Percentiles rank a stretch among this genome's conserved stretches.
Conservation (phyloP, 1,140 invertebrate species). For the Lucilia sericata region DNA sequence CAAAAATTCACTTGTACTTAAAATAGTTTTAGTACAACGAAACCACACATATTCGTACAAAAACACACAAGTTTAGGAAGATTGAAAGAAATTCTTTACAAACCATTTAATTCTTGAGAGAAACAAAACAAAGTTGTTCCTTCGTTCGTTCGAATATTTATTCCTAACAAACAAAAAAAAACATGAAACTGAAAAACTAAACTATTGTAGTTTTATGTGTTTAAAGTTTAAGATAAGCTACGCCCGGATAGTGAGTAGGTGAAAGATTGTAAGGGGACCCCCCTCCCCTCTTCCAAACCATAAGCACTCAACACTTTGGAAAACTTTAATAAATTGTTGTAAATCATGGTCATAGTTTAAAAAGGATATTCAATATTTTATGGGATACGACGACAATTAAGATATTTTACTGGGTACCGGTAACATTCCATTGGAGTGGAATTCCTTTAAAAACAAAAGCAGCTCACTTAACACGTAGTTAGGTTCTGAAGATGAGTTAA, state of each 20-base stretch:
- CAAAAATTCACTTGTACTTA: constrained; percentile 6
- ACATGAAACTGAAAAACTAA: background rate
- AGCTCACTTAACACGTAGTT: too few relatives aligned
- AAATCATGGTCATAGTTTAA: too few relatives aligned
- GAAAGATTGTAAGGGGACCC: too few relatives aligned
- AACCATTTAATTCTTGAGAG: constrained; percentile 14
- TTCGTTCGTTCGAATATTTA: too few relatives aligned
- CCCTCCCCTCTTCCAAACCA: background rate
- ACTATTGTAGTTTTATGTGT: too few relatives aligned
- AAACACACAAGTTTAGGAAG: background rate
- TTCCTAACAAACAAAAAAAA: background rate
- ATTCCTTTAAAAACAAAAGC: too few relatives aligned
- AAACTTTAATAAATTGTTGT: background rate
- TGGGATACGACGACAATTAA: too few relatives aligned
- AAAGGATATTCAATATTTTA: too few relatives aligned
- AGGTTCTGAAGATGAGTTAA: too few relatives aligned
- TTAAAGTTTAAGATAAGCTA: background rate
- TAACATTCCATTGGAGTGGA: too few relatives aligned
- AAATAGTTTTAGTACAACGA: constrained; percentile 1
- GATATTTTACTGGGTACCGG: too few relatives aligned
- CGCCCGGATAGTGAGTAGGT: background rate
- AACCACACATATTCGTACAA: background rate
- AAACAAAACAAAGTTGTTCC: background rate
- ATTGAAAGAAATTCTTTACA: constrained; percentile 19
- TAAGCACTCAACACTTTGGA: background rate